Conservation (phyloP, 2,888 invertebrate species). For the Stenurella melanura region DNA sequence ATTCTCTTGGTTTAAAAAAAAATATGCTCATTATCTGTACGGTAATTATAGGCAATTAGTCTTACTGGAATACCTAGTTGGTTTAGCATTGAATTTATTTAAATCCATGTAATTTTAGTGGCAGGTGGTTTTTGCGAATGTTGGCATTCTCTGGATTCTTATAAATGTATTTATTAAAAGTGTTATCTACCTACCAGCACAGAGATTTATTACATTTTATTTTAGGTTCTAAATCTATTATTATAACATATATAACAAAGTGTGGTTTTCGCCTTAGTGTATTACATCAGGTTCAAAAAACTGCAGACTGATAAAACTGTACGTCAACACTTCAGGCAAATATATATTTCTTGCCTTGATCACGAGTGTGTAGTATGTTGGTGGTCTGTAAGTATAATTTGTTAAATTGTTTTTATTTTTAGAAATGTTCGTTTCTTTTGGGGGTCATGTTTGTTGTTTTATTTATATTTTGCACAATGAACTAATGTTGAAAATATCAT, state of each 20-base stretch:
- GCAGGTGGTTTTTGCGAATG: background rate
- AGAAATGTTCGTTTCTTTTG: background rate
- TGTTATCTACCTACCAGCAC: slow-evolving; percentile 7
- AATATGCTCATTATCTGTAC: background rate
- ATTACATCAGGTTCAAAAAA: slow-evolving; percentile 10
- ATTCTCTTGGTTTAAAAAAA: background rate
- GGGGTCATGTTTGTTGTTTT: background rate
- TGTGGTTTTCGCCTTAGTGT: slow-evolving; percentile 9
- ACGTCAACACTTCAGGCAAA: background rate
- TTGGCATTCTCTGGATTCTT: slow-evolving; percentile 7
- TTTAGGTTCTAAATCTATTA: slow-evolving; percentile 15
- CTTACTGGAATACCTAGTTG: background rate
- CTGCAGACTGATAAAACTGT: background rate
- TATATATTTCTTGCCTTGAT: background rate
- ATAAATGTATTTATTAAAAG: slow-evolving; percentile 7
- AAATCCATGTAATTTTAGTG: background rate
- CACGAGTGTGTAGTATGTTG: background rate
- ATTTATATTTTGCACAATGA: background rate
- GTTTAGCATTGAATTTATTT: background rate
- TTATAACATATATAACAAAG: slow-evolving; percentile 1
- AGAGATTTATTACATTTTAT: slow-evolving; percentile 28
- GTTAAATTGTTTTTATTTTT: background rate
- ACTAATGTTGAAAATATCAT: background rate
- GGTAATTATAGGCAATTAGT: background rate
- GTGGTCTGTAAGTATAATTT: background rate